Evolutionary conservation across 2,797 vertebrate genomes (phyloP).

Genomic region (Kryptopterus vitreolus): DNA sequence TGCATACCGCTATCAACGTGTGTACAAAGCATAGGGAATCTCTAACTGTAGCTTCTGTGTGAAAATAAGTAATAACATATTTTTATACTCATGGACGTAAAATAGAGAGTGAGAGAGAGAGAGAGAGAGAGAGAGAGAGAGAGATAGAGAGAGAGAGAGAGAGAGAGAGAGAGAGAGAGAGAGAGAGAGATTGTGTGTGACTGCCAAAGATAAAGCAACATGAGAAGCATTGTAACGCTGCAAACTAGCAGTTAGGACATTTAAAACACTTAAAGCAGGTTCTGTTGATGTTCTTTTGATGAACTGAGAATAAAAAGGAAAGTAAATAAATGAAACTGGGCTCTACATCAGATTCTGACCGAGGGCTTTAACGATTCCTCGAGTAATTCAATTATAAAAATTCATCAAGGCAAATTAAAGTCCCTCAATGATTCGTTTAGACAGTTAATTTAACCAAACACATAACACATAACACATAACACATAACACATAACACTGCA

Average conservation of each 20-base stretch:
- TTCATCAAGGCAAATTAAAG: too few relatives aligned
- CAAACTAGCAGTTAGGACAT: conserved; percentile 4
- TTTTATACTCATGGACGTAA: conserved; percentile 2
- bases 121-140: neutral
- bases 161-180: neutral
- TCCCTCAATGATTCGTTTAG: too few relatives aligned
- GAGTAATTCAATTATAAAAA: too few relatives aligned
- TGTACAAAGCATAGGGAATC: neutral
- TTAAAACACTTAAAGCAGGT: neutral
- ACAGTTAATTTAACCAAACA: too few relatives aligned
- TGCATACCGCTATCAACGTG: neutral
- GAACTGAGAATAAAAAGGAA: neutral
- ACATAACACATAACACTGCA: too few relatives aligned
- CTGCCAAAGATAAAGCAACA: conserved; percentile 26
- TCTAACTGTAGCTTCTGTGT: conserved; percentile 3
- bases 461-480: too few relatives aligned
- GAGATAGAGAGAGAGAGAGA: neutral
- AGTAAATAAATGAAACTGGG: neutral
- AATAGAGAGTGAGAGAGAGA: neutral
- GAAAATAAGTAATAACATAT: neutral
- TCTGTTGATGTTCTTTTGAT: neutral
- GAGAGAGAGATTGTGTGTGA: too few relatives aligned
- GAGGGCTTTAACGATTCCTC: too few relatives aligned
- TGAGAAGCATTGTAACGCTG: conserved; percentile 7
- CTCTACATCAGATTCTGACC: neutral